phyloP scores from a whole-genome alignment of 2,888 invertebrate genomes.

The Carcina quercana region DNA sequence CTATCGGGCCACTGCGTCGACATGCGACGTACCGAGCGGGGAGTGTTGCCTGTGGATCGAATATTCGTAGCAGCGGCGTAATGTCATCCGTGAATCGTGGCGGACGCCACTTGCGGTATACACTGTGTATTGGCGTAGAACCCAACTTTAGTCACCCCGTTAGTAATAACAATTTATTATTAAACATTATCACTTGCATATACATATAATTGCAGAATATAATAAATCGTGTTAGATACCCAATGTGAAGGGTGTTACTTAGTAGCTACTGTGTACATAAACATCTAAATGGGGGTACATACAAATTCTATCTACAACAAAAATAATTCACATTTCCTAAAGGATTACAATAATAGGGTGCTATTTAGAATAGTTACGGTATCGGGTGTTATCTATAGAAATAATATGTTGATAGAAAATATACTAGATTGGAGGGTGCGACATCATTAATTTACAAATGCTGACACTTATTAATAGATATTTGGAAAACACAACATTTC shows the following conservation, averaged over 20 bases:
- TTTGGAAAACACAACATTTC: too few relatives aligned
- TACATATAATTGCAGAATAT: too few relatives aligned
- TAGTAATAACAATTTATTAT: conserved; percentile 26
- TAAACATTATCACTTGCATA: conserved; percentile 2
- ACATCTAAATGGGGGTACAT: too few relatives aligned
- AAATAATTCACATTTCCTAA: too few relatives aligned
- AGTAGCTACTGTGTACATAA: conserved; percentile 21
- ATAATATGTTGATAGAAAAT: too few relatives aligned
- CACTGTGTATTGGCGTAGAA: conserved; percentile 69
- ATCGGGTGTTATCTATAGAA: too few relatives aligned
- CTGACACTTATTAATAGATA: too few relatives aligned
- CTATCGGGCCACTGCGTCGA: conserved; percentile 42
- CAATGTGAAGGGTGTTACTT: conserved; percentile 23
- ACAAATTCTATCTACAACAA: conserved; percentile 39
- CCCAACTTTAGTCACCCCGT: conserved; percentile 42
- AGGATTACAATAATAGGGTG: too few relatives aligned
- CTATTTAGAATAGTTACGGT: too few relatives aligned
- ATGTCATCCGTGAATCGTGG: conserved; percentile 87
- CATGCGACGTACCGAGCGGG: conserved; percentile 69
- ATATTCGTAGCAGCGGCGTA: conserved; percentile 83
- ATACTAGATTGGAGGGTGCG: too few relatives aligned
- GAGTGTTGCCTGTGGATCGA: conserved; percentile 80
- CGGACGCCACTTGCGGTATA: conserved; percentile 88
- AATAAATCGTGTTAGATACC: conserved; percentile 13
- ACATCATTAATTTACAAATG: too few relatives aligned